Evolutionary conservation across 2,797 vertebrate species (phyloP).

Genomic region (Perodicticus potto): DNA sequence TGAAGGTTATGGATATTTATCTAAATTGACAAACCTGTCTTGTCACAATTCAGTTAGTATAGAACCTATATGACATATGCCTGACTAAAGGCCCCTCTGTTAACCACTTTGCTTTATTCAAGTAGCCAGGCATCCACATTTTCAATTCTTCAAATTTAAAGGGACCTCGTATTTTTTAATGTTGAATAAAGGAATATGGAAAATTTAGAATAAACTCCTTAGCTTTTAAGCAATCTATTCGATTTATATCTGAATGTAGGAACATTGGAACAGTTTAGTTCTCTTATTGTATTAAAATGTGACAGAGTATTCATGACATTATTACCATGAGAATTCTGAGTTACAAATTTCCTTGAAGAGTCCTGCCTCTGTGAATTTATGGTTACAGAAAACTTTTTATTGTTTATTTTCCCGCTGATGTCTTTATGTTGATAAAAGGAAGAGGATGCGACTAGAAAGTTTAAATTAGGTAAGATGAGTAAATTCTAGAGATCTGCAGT

Average conservation of each 20-base stretch:
- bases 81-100: neutral
- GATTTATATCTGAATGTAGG: neutral
- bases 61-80: neutral
- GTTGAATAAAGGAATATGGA: neutral
- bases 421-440: neutral
- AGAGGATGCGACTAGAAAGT: neutral
- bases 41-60: neutral
- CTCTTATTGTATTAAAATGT: slow-evolving; percentile 8
- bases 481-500: neutral
- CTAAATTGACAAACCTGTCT: slow-evolving; percentile 27
- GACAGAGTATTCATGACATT: neutral
- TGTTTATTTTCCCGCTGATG: slow-evolving; percentile 3
- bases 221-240: neutral
- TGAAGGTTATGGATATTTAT: neutral
- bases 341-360: neutral
- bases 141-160: slow-evolving; percentile 44
- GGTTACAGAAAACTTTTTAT: neutral
- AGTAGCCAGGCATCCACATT: slow-evolving; percentile 12
- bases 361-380: neutral
- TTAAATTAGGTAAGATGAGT: neutral
- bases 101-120: neutral
- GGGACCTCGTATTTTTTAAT: slow-evolving; percentile 17
- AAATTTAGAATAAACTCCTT: slow-evolving; percentile 15
- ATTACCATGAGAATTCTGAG: neutral
- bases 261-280: neutral